phyloP scores from a whole-genome alignment of 2,113 vertebrate species.

The Ochotona princeps region DNA sequence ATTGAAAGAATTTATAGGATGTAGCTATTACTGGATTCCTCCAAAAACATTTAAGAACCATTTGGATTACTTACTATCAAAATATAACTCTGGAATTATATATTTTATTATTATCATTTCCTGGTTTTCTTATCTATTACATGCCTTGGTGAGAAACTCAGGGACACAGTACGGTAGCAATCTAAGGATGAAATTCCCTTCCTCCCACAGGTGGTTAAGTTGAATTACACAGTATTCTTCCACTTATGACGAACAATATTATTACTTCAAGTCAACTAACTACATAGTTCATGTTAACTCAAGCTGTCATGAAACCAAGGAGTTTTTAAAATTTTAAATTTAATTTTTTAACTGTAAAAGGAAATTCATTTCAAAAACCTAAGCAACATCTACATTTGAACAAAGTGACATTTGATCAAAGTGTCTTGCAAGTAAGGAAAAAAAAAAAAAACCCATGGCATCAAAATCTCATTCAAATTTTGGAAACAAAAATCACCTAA shows the following conservation, averaged over 20 bases:
- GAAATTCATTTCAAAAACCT: conserved; percentile 89
- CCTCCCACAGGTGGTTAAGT: not conserved
- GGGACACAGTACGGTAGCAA: not conserved
- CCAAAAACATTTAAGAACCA: conserved; percentile 24
- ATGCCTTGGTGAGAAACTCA: conserved; percentile 1
- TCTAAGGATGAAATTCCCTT: not conserved
- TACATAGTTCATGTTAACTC: conserved; percentile 15
- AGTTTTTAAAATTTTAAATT: not conserved
- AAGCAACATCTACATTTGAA: conserved; percentile 87
- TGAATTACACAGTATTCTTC: not conserved
- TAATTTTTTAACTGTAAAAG: conserved; percentile 85
- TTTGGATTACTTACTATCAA: conserved; percentile 6
- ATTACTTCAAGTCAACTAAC: conserved; percentile 47
- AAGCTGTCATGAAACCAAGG: conserved; percentile 23
- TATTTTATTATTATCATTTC: not conserved
- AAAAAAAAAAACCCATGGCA: conserved; percentile 62
- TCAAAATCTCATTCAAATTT: conserved; percentile 66
- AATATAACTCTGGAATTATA: not conserved
- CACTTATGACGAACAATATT: not conserved
- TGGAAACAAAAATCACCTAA: conserved; percentile 60
- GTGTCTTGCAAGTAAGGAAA: conserved; percentile 79
- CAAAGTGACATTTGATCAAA: conserved; percentile 77
- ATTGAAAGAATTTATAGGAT: conserved; percentile 24
- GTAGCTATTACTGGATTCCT: not conserved
- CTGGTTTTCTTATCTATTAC: not conserved